Base-by-base conservation (phyloP, 2,113 vertebrate genomes). In the Pterocles orientalis region DNA sequence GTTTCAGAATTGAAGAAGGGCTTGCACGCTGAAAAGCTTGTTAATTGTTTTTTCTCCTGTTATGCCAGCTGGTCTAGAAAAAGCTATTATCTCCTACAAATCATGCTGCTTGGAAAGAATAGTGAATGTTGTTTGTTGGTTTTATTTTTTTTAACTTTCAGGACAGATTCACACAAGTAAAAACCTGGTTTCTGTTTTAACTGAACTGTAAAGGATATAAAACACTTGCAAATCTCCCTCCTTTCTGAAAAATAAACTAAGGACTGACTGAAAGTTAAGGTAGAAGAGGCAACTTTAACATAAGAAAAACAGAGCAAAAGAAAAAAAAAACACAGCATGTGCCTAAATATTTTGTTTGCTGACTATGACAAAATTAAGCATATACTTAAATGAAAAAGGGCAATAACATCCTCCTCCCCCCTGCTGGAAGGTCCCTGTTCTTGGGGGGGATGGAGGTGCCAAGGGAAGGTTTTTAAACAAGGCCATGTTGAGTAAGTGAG, bases 281-380 rank as follows among this genome's bases (percentile, higher is more conserved):
- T 68, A 47, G n/a, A 73, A 81, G 24, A 71, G 25, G 23, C 11
- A 7, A 71, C 29, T 78, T 73, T 3, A 14, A 26, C 31, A 34
- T 34, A 41, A 33, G 47, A 69, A 14, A 23, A 50, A 68, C 16
- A 43, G n/a, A 56, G 19, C 14, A 33, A 24, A 54, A n/a, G 9
- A 51, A 36, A 36, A 36, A 36, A 66, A 87, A 82, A 90, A 29
- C 57, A 39, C 60, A 70, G 15, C 41, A 41, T 62, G 12, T 36
- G 5, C 29, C n/a, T 19, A 48, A 91, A 20, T 61, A 41, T 85
- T 92, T 94, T 87, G 78, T 92, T 94, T 90, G 78, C 71, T 94
- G 62, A 70, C 26, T 62, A 7, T 15, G 50, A 62, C 66, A 68
- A 88, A 93, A 83, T 83, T 34, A 81, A 54, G 25, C 43, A 68